phyloP scores from a whole-genome alignment of 2,113 vertebrate genomes.

The Phoenicopterus ruber region DNA sequence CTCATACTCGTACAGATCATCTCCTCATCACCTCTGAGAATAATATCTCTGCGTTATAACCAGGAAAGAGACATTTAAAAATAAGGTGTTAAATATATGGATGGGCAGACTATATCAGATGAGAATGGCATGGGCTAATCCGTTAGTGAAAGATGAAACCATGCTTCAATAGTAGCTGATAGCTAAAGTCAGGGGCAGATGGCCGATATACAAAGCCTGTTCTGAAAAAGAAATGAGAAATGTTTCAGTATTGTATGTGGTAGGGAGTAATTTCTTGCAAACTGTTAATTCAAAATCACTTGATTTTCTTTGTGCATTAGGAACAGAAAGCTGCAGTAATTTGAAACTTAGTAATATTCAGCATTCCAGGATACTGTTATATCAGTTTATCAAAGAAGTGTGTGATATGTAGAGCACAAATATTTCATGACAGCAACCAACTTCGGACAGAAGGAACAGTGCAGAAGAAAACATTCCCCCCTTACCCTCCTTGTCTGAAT shows the following conservation, averaged over 20 bases:
- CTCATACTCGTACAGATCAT: not conserved
- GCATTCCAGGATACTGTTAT: not conserved
- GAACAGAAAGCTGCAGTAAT: not conserved
- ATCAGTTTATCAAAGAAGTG: not conserved
- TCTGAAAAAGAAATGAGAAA: conserved; percentile 13
- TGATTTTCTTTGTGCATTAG: not conserved
- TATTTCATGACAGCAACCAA: not conserved
- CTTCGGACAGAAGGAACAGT: not conserved
- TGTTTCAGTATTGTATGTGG: not conserved
- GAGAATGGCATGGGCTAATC: conserved; percentile 58
- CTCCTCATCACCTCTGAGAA: conserved; percentile 18
- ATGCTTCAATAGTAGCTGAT: not conserved
- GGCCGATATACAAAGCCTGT: not conserved
- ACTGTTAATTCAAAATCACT: not conserved
- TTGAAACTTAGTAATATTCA: not conserved
- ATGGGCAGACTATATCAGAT: conserved; percentile 46
- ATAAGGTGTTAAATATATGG: conserved; percentile 42
- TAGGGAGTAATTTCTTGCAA: not conserved
- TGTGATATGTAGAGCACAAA: not conserved
- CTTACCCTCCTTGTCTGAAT: not conserved
- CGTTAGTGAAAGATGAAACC: conserved; percentile 60
- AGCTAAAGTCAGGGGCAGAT: conserved; percentile 40
- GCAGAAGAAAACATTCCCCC: not conserved
- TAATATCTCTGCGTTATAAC: not conserved
- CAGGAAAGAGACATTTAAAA: conserved; percentile 38